phyloP scores from a whole-genome alignment of 2,797 vertebrate species.

The Galaxias olidus region DNA sequence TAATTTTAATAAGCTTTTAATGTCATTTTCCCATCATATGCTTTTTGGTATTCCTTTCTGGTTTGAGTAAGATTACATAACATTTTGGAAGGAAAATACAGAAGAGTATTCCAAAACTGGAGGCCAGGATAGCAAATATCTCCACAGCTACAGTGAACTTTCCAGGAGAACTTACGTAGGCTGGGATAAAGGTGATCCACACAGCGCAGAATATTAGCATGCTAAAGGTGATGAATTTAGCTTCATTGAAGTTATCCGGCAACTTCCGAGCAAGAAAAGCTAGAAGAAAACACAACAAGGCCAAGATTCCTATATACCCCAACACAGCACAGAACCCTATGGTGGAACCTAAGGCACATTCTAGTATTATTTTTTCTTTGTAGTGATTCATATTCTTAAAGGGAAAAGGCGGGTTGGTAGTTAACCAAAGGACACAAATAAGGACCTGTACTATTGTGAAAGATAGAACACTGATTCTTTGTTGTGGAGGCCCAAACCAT shows the following conservation, averaged over 20 bases:
- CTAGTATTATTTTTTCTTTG: slow-evolving; percentile 21
- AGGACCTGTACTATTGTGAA: slow-evolving; percentile 25
- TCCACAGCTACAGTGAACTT: no score
- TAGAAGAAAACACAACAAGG: slow-evolving; percentile 48
- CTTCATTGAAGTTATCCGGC: no score
- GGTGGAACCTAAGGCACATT: slow-evolving; percentile 62
- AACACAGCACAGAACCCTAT: slow-evolving; percentile 59
- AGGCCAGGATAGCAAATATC: no score
- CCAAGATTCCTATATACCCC: slow-evolving; percentile 53
- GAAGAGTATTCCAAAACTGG: no score
- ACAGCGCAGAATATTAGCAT: no score
- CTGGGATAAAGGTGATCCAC: no score
- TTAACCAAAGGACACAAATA: slow-evolving; percentile 43
- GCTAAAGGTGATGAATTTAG: no score
- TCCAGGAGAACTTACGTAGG: no score
- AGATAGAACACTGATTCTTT: slow-evolving; percentile 16
- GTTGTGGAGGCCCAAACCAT: slow-evolving; percentile 9
- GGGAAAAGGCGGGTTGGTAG: slow-evolving; percentile 16
- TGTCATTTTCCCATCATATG: slow-evolving; percentile 44
- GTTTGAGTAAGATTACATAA: slow-evolving; percentile 67
- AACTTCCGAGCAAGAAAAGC: no score
- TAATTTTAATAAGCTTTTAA: slow-evolving; percentile 30
- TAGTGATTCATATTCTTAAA: slow-evolving; percentile 33
- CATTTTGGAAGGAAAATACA: no score
- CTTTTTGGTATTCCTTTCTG: slow-evolving; percentile 50